Base-by-base conservation (phyloP, 1,140 invertebrate species). In the Eumaeus atala region DNA sequence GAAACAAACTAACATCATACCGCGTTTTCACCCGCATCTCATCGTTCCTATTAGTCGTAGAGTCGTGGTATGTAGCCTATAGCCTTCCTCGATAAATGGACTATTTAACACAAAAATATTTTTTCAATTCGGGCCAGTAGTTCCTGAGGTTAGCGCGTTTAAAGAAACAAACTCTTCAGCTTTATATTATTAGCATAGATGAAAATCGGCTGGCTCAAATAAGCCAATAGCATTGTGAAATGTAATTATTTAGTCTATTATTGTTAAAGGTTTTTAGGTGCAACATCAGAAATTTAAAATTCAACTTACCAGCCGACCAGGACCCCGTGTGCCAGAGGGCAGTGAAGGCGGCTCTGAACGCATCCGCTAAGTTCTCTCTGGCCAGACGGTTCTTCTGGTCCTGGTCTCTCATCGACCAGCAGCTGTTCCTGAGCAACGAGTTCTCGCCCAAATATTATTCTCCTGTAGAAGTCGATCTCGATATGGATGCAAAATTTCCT, bases 251-350 rank as follows among this genome's bases (percentile, higher is more conserved):
- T 0, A 49, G 12, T 3, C 14, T 34, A 6, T 28, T 12, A 9
- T 35, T 44, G 12, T 65, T 58, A 4, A 59, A 83, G 82, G 63
- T 85, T 12, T 86, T 84, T 47, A 70, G 77, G 21, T 86, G 83
- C 53, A 80, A 81, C 47, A 71, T 80, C 28, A 61, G 67, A 12
- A 72, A 84, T 38, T 64, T 85, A 0, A 57, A 53, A 9, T 80
- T 81, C 52, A 83, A 84, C 52, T 70, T 61, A 1, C 48, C 58
- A 5, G 61, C 59, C 17, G 58, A 71, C 9, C 54, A 61, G 6
- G 80, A 84, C 51, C 66, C 70, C 0, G 72, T 77, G 0, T 70
- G 70, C 35, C 59, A 61, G n/a, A 61, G 74, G 0, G 82, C 80
- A 0, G 54, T 85, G 2, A 56, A 64, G 0, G 80, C 80, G 0